Evolutionary conservation across 2,888 invertebrate genomes (phyloP).

Genomic region (Conistra vaccinii): DNA sequence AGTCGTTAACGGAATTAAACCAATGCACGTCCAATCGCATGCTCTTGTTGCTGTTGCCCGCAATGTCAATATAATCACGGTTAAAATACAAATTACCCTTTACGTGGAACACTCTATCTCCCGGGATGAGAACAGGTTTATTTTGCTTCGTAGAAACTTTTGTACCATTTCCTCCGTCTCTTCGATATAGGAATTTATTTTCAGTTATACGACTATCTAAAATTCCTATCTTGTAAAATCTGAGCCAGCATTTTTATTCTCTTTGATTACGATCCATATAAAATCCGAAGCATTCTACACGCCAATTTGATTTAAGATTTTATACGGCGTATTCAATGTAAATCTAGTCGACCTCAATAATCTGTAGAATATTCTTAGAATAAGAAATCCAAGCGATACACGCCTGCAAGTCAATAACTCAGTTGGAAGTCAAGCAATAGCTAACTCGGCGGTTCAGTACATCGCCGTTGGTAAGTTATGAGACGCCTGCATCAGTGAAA

Average conservation of each 20-base stretch:
- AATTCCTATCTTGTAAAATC: conserved; percentile 42
- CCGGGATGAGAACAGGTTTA: conserved; percentile 22
- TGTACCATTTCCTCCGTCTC: conserved; percentile 17
- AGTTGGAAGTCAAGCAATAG: conserved; percentile 68
- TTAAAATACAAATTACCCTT: conserved; percentile 59
- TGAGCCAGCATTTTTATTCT: conserved; percentile 48
- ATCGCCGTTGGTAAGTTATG: conserved; percentile 67
- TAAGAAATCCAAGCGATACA: conserved; percentile 64
- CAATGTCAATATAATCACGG: conserved; percentile 64
- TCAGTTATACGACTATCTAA: conserved; percentile 35
- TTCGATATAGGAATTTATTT: conserved; percentile 40
- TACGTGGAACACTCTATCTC: conserved; percentile 25
- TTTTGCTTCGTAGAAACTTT: conserved; percentile 27
- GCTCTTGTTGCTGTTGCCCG: conserved; percentile 49
- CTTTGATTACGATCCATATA: conserved; percentile 54
- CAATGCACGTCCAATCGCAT: conserved; percentile 59
- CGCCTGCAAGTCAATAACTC: conserved; percentile 70
- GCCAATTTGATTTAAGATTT: conserved; percentile 60
- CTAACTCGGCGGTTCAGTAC: conserved; percentile 66
- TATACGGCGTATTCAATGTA: conserved; percentile 53
- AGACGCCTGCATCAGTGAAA: conserved; percentile 67
- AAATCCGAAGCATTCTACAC: conserved; percentile 51
- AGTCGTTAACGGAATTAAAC: conserved; percentile 65
- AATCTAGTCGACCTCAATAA: conserved; percentile 60
- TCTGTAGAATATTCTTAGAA: conserved; percentile 60